Conservation (phyloP, 1,140 invertebrate species). For the Yoshiicerus persimilis region DNA sequence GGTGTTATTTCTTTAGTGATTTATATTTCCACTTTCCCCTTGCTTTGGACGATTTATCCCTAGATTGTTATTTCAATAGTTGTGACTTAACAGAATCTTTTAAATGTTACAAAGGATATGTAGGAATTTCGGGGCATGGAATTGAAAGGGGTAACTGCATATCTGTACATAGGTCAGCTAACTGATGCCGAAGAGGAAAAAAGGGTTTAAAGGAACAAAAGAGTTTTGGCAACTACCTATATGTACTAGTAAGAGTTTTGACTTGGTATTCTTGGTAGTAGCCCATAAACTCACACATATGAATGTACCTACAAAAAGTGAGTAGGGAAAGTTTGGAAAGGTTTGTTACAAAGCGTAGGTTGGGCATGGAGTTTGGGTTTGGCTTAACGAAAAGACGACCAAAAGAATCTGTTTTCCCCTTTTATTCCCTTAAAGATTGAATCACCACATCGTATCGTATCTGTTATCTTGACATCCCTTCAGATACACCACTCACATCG, state of each 20-base stretch:
- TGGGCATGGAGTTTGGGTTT: background rate
- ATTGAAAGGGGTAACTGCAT: too few species aligned
- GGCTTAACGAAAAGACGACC: background rate
- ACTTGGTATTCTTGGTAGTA: too few species aligned
- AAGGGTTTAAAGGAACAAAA: background rate
- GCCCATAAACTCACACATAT: background rate
- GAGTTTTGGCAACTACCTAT: background rate
- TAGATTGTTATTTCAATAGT: background rate
- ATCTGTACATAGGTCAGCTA: background rate
- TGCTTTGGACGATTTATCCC: background rate
- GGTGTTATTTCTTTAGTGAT: background rate
- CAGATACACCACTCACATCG: background rate
- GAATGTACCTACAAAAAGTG: background rate
- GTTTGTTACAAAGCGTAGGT: background rate
- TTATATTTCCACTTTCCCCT: conserved; percentile 6
- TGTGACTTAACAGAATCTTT: background rate
- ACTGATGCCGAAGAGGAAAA: background rate
- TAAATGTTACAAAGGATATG: background rate
- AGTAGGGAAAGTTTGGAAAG: background rate
- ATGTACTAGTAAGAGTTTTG: background rate
- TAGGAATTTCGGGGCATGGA: too few species aligned
- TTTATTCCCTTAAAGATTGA: conserved; percentile 4
- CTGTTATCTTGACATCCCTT: conserved; percentile 16
- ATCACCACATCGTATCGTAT: background rate
- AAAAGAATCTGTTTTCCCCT: background rate